Conservation (phyloP, 64 coral and sea anemone genomes). For the Montipora sp. region DNA sequence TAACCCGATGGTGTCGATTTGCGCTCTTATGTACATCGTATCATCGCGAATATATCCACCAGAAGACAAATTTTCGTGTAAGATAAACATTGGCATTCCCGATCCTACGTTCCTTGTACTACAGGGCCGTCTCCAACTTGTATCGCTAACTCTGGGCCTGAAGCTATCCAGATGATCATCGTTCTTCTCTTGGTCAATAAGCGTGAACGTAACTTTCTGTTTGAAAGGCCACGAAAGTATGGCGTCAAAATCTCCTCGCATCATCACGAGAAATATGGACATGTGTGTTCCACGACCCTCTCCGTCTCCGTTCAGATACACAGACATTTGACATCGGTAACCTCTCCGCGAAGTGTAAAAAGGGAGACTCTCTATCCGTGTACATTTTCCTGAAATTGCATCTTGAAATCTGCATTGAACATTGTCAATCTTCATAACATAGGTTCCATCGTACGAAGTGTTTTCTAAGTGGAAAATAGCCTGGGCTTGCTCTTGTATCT, state of each 20-base stretch:
- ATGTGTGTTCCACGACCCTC: constrained; percentile 62
- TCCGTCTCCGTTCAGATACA: constrained; percentile 81
- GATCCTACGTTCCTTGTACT: constrained; percentile 80
- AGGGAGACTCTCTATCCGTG: constrained; percentile 74
- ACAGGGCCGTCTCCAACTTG: constrained; percentile 70
- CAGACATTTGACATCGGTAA: constrained; percentile 62
- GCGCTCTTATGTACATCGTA: constrained; percentile 71
- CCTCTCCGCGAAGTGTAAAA: constrained; percentile 82
- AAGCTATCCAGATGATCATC: neutral
- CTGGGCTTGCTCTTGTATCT: no score
- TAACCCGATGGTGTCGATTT: constrained; percentile 33
- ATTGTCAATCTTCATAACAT: constrained; percentile 81
- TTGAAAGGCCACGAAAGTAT: constrained; percentile 78
- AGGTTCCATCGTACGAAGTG: constrained; percentile 56
- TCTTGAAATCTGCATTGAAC: constrained; percentile 64
- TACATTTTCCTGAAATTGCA: constrained; percentile 17
- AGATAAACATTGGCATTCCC: constrained; percentile 75
- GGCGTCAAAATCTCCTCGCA: constrained; percentile 80
- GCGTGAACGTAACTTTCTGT: constrained; percentile 73
- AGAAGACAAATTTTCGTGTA: constrained; percentile 45
- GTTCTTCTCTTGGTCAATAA: constrained; percentile 61
- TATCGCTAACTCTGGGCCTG: constrained; percentile 70
- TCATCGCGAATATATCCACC: constrained; percentile 74
- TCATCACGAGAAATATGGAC: constrained; percentile 75
- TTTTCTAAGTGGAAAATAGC: no score